A percentile compares a stretch with the other conserved stretches of the same genome.
Evolutionary conservation across 1,140 invertebrate genomes (phyloP).

Genomic region (Drosophila pseudoananassae): DNA sequence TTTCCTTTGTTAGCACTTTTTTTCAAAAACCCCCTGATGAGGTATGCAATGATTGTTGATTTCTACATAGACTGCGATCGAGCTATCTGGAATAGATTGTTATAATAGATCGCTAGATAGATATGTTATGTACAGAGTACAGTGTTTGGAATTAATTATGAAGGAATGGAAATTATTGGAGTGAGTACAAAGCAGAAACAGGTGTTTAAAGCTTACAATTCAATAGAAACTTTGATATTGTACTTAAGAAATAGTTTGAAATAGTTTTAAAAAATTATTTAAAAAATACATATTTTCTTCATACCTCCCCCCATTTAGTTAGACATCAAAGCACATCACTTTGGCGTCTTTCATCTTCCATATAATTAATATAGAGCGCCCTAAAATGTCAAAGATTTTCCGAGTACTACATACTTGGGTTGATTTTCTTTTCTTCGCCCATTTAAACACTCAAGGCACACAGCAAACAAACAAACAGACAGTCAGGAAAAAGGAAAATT

Average conservation of each 20-base stretch:
- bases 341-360: not conserved
- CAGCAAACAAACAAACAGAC: constrained; percentile 8
- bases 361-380: constrained; percentile 30
- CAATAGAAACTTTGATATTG: no score
- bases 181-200: constrained; percentile 1
- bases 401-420: not conserved
- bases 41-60: constrained; percentile 29
- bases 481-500: constrained; percentile 15
- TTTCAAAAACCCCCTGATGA: not conserved
- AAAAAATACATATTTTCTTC: not conserved
- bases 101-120: constrained; percentile 25
- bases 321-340: constrained; percentile 18
- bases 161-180: constrained; percentile 2
- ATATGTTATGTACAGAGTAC: not conserved
- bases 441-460: constrained; percentile 22
- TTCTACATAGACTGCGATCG: constrained; percentile 18
- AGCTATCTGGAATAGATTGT: constrained; percentile 5
- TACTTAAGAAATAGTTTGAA: no score
- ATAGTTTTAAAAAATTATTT: not conserved
- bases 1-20: constrained; percentile 58
- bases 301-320: not conserved
- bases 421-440: not conserved
- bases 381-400: constrained; percentile 20
- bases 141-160: constrained; percentile 42
- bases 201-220: not conserved